Evolutionary conservation across 2,888 invertebrate species (phyloP), one percentile per base, ranked within the genome.

Genomic region (Kryphioiulus occultus): DNA sequence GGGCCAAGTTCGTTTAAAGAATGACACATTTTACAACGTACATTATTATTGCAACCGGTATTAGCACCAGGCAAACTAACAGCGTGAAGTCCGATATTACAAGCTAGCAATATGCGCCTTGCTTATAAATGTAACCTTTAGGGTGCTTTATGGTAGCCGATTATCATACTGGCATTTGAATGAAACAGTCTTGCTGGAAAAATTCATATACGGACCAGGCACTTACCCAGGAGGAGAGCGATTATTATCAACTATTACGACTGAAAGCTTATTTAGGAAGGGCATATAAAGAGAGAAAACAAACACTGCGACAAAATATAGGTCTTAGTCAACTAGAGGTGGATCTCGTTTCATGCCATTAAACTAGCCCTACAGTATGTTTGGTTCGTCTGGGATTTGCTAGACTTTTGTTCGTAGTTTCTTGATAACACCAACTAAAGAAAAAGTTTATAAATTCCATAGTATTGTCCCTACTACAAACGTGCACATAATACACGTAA

Each of bases 1-100:
- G 68, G 68, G 68, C 68, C 68, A 68, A 68, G 68, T 68, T 68
- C 68, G 68, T 68, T 68, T 68, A 68, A 68, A 68, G 68, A 68
- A 68, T 68, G 68, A 68, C 68, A 68, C 68, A 68, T 68, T 68
- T 68, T 68, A 68, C 68, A 68, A 68, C 68, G 22, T 26, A 12
- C 68, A 68, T 68, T 68, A 68, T 68, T 68, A 68, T 68, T 68
- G 68, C 68, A 68, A 68, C 68, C 68, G 68, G 68, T 68, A 68
- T 68, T 68, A 68, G 68, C 68, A 68, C 68, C 68, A 68, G 68
- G 68, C 68, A 68, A 68, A 26, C 68, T 68, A 68, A 68, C 68
- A 68, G 68, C 68, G 68, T 68, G 68, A 68, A 68, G 68, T 68
- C 68, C 68, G 68, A 68, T 68, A 68, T 68, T 68, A 68, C 68